These are phyloP conservation scores for Hydrolagus affinis DNA, from an alignment of 2,113 vertebrate species.

Conservation along the genomic window DNA sequence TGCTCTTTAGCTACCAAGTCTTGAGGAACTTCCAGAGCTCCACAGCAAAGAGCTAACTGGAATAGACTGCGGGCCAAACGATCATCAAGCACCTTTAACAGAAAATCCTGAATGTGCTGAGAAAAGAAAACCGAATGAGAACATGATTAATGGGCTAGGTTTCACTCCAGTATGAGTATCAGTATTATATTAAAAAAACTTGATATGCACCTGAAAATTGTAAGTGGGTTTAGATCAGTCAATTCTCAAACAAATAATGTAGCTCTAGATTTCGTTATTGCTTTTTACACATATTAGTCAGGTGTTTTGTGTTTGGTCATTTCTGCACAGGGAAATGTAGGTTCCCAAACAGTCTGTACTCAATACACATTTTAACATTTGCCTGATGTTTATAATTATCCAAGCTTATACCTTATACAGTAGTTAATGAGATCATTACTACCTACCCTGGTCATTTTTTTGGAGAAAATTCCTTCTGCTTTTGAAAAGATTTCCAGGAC, in stretches of 20 bases:
- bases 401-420: too few species aligned
- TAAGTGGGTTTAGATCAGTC: too few species aligned
- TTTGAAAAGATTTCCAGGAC: constrained; percentile 53
- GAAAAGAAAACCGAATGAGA: constrained; percentile 1
- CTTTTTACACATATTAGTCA: too few species aligned
- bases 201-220: too few species aligned
- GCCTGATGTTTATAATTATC: too few species aligned
- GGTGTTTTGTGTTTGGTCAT: too few species aligned
- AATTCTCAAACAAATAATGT: not conserved
- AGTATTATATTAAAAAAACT: not conserved
- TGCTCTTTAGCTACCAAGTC: constrained; percentile 54
- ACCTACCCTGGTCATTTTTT: constrained; percentile 50
- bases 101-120: constrained; percentile 54
- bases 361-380: too few species aligned
- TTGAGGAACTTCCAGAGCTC: constrained; percentile 53
- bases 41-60: constrained; percentile 61
- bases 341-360: too few species aligned
- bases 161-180: not conserved
- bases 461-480: constrained; percentile 47
- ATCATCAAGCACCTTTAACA: constrained; percentile 48
- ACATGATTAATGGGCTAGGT: not conserved
- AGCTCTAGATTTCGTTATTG: too few species aligned
- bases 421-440: not conserved
- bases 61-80: constrained; percentile 52
- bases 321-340: too few species aligned